phyloP scores from a whole-genome alignment of 2,113 vertebrate species.

The Tympanuchus pallidicinctus region DNA sequence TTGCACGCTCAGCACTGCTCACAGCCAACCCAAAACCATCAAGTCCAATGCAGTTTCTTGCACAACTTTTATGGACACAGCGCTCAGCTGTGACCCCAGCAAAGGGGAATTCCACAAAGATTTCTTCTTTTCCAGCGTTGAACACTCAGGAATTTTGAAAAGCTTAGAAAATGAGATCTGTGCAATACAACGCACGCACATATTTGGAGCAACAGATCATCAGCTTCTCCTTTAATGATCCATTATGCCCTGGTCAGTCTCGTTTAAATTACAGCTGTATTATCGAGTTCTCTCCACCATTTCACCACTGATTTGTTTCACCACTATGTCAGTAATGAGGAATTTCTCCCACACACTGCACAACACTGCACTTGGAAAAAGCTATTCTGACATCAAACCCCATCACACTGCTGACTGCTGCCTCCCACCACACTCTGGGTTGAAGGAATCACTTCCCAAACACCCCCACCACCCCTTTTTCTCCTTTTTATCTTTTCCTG shows the following conservation, averaged over 20 bases:
- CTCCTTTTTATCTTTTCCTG: background rate
- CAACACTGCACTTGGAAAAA: background rate
- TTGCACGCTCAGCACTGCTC: rapidly evolving
- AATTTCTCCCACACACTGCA: background rate
- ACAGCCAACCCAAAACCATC: background rate
- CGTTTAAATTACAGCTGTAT: background rate
- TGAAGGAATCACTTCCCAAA: background rate
- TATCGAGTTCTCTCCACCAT: background rate
- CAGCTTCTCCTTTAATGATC: background rate
- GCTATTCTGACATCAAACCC: background rate
- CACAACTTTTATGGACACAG: background rate
- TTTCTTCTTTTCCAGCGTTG: background rate
- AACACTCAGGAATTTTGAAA: background rate
- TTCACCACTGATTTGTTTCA: background rate
- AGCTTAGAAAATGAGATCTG: background rate
- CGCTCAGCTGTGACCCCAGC: background rate
- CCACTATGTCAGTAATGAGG: constrained; percentile 1
- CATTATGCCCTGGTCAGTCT: background rate
- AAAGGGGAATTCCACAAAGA: background rate
- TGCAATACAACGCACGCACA: background rate
- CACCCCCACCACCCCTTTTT: background rate
- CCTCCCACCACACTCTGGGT: background rate
- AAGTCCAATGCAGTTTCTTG: background rate
- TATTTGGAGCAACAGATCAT: background rate
- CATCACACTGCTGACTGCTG: background rate